phyloP scores from a whole-genome alignment of 2,113 vertebrate species.

The Myxocyprinus asiaticus region DNA sequence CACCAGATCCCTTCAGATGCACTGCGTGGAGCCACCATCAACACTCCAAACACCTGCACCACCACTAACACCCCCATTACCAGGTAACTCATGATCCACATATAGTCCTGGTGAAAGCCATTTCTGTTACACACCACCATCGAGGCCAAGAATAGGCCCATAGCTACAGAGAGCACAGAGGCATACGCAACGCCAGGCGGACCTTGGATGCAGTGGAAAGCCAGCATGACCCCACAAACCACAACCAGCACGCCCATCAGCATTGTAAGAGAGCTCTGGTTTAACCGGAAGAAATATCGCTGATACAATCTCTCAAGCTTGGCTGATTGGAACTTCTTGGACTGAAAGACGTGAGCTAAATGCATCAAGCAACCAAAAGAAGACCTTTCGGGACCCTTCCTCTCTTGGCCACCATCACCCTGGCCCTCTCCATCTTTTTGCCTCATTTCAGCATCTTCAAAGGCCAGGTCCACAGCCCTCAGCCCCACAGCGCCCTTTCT shows the following conservation, averaged over 20 bases:
- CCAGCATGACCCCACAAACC: conserved; percentile 85
- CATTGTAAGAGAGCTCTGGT: conserved; percentile 97
- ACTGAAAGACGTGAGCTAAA: conserved; percentile 85
- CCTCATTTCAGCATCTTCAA: conserved; percentile 83
- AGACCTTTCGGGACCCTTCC: conserved; percentile 42
- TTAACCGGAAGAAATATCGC: conserved; percentile 97
- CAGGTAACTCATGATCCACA: conserved; percentile 96
- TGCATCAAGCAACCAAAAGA: conserved; percentile 76
- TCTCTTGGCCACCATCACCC: conserved; percentile 59
- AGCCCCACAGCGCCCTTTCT: conserved; percentile 79
- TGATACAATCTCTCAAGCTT: conserved; percentile 97
- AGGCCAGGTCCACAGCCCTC: conserved; percentile 79
- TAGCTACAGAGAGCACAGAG: conserved; percentile 81
- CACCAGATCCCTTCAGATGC: conserved; percentile 92
- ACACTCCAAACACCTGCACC: conserved; percentile 82
- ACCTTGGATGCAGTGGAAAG: conserved; percentile 83
- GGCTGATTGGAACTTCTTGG: conserved; percentile 90
- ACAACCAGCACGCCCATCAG: conserved; percentile 92
- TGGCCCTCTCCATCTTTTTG: conserved; percentile 60
- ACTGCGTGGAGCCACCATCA: conserved; percentile 79
- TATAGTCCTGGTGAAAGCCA: conserved; percentile 93
- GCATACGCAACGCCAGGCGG: conserved; percentile 69
- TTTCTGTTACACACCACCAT: conserved; percentile 94
- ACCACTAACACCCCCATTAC: conserved; percentile 86
- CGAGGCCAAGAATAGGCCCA: conserved; percentile 82